A percentile compares a stretch with the other conserved stretches of the same genome.
These are phyloP conservation scores for Nomada ruficornis DNA, from an alignment of 2,888 invertebrate genomes.

Conservation along the genomic window DNA sequence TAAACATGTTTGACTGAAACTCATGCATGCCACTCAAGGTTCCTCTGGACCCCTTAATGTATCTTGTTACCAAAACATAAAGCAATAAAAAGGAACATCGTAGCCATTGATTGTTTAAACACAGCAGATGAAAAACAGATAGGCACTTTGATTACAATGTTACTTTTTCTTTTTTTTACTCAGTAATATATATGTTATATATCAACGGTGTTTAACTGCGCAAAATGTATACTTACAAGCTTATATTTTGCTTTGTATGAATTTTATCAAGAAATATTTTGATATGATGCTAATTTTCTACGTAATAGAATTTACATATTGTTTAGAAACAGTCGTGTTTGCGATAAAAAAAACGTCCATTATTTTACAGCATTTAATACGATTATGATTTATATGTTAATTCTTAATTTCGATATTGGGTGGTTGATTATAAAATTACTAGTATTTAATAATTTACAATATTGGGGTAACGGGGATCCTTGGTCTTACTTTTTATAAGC, in stretches of 20 bases:
- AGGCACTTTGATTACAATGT: constrained; percentile 34
- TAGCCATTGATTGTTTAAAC: constrained; percentile 53
- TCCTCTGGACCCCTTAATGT: constrained; percentile 68
- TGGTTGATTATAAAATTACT: constrained; percentile 43
- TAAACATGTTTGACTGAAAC: constrained; percentile 74
- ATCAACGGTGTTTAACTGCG: constrained; percentile 46
- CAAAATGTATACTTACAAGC: constrained; percentile 36
- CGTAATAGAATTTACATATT: constrained; percentile 27
- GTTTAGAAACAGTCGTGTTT: constrained; percentile 30
- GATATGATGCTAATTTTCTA: constrained; percentile 37
- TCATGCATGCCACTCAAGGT: constrained; percentile 76
- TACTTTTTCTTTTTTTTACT: constrained; percentile 17
- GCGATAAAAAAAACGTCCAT: constrained; percentile 25
- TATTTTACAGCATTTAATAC: constrained; percentile 49
- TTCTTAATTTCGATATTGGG: constrained; percentile 39
- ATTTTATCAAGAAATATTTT: constrained; percentile 42
- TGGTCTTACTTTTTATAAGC: constrained; percentile 67
- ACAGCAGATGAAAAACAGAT: constrained; percentile 27
- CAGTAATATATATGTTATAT: constrained; percentile 29
- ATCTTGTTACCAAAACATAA: constrained; percentile 55
- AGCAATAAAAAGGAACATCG: constrained; percentile 57
- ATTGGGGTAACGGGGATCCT: constrained; percentile 68
- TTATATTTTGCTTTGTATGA: constrained; percentile 38
- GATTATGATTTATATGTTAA: constrained; percentile 35
- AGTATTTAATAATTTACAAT: constrained; percentile 50